Percentiles rank a stretch among this genome's conserved stretches.
Conservation (phyloP, 1,140 invertebrate species). For the Sesamia nonagrioides region DNA sequence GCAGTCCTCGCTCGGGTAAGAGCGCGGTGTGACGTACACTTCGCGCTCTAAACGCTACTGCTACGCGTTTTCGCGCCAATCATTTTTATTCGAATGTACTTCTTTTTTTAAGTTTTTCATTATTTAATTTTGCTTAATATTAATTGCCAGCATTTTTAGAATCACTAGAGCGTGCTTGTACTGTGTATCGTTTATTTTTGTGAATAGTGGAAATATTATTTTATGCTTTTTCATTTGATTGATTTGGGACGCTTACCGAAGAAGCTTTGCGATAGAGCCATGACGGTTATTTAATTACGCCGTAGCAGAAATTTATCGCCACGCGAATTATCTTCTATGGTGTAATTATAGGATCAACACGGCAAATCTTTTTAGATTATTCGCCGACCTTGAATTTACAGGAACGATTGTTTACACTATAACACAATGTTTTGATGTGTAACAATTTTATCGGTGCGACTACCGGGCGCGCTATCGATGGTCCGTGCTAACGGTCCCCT, state of each 20-base stretch:
- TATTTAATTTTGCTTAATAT: background rate
- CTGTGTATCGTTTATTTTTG: conserved; percentile 31
- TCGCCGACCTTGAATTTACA: background rate
- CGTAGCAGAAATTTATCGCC: background rate
- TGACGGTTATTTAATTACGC: background rate
- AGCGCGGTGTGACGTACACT: conserved; percentile 67
- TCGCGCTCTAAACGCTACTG: conserved; percentile 50
- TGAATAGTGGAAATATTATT: conserved; percentile 26
- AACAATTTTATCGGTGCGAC: conserved; percentile 20
- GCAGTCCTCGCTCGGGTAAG: conserved; percentile 68
- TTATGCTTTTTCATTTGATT: background rate
- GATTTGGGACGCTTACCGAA: background rate
- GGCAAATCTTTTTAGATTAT: background rate
- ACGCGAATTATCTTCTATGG: background rate
- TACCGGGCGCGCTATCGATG: conserved; percentile 26
- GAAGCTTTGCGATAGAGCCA: conserved; percentile 5
- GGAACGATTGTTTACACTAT: conserved; percentile 16
- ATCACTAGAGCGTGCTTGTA: conserved; percentile 5
- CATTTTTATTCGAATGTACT: conserved; percentile 54
- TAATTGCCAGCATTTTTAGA: conserved; percentile 44
- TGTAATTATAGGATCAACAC: background rate
- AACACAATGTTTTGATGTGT: background rate
- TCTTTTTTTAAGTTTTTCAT: conserved; percentile 12
- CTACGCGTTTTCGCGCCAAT: conserved; percentile 58
- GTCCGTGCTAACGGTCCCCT: conserved; percentile 51